A percentile compares a stretch with the other conserved stretches of the same genome.
Evolutionary conservation across 2,797 vertebrate genomes (phyloP).

Genomic region (Helostoma temminkii): DNA sequence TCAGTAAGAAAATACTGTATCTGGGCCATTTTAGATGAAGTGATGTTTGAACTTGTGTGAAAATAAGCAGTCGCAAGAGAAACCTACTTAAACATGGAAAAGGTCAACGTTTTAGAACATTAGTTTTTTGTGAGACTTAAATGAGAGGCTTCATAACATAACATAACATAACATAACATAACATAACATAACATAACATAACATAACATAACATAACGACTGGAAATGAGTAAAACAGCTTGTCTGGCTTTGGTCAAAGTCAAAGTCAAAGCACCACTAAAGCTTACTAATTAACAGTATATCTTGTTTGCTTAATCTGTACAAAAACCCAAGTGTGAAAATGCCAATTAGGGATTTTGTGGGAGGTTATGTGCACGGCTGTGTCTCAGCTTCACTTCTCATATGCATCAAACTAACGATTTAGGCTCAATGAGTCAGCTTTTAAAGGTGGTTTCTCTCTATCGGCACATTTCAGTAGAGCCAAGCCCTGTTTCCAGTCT

Average conservation of each 20-base stretch:
- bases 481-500: background rate
- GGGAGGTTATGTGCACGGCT: no score
- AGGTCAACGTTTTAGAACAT: background rate
- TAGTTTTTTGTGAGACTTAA: background rate
- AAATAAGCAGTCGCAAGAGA: background rate
- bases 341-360: background rate
- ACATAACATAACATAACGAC: background rate
- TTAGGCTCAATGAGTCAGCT: background rate
- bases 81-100: background rate
- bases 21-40: conserved; percentile 69
- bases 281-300: background rate
- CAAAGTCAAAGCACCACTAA: background rate
- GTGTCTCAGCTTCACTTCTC: no score
- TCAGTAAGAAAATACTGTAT: conserved; percentile 63
- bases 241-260: no score
- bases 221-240: no score
- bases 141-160: background rate
- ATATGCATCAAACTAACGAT: no score
- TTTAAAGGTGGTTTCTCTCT: background rate
- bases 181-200: background rate
- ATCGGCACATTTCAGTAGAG: background rate
- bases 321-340: background rate
- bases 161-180: conserved; percentile 2
- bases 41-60: conserved; percentile 15
- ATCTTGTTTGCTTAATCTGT: background rate